These are phyloP conservation scores for Tonatia bakeri DNA, from an alignment of 2,113 vertebrate species.

Conservation along the genomic window DNA sequence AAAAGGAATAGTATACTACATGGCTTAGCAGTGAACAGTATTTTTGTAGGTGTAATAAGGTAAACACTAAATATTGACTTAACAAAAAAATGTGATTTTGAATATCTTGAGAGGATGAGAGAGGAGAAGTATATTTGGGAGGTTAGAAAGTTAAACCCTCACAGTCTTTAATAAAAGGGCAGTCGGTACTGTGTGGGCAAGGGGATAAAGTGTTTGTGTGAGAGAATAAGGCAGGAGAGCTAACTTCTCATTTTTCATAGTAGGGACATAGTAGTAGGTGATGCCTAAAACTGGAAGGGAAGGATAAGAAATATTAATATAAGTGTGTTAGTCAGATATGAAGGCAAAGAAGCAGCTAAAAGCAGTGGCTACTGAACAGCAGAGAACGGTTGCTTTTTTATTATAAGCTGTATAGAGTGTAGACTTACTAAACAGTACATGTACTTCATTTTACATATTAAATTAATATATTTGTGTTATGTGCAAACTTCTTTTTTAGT, in stretches of 20 bases:
- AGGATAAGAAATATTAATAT: background rate
- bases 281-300: background rate
- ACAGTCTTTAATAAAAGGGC: background rate
- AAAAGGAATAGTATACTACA: background rate
- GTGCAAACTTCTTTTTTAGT: background rate
- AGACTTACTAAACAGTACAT: background rate
- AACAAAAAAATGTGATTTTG: conserved; percentile 2
- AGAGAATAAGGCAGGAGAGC: background rate
- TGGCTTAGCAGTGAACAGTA: background rate
- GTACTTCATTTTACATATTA: conserved; percentile 1
- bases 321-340: background rate
- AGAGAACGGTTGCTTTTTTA: background rate
- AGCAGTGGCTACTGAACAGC: background rate
- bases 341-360: background rate
- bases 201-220: background rate
- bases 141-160: background rate
- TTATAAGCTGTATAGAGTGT: background rate
- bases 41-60: background rate
- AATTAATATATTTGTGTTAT: background rate
- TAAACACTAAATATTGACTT: background rate
- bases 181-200: background rate
- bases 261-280: background rate
- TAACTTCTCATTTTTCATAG: background rate
- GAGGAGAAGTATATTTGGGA: background rate
- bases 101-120: background rate